Evolutionary conservation across 2,113 vertebrate genomes (phyloP).

Genomic region (Barnardius zonarius): DNA sequence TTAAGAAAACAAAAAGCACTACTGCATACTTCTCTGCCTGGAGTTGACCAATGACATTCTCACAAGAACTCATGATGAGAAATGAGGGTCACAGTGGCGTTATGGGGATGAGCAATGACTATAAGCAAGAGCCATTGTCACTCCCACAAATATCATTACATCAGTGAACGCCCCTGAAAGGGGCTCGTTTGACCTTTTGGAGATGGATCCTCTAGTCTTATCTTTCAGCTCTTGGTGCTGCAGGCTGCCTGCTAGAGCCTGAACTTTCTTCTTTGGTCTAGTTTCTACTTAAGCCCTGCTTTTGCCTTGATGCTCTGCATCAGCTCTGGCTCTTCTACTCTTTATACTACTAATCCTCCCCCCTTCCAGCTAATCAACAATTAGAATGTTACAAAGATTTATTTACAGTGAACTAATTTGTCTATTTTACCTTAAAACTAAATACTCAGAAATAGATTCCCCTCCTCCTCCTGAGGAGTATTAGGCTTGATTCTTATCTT

Average conservation of each 20-base stretch:
- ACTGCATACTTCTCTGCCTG: not conserved
- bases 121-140: not conserved
- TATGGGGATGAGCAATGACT: not conserved
- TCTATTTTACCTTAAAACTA: not conserved
- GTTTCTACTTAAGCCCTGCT: not conserved
- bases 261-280: not conserved
- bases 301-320: not conserved
- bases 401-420: not conserved
- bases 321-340: not conserved
- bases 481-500: not conserved
- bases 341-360: not conserved
- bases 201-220: not conserved
- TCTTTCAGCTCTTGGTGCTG: not conserved
- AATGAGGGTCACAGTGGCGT: not conserved
- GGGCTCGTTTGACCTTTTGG: not conserved
- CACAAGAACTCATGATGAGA: not conserved
- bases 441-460: not conserved
- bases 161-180: not conserved
- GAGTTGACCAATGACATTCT: not conserved
- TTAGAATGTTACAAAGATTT: not conserved
- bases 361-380: not conserved
- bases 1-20: not conserved
- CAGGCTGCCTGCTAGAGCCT: not conserved
- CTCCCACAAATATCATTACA: not conserved
- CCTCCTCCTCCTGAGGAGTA: rapidly evolving